These are phyloP conservation scores for Capreolus pygargus DNA, from an alignment of 2,113 vertebrate genomes.

Conservation along the genomic window DNA sequence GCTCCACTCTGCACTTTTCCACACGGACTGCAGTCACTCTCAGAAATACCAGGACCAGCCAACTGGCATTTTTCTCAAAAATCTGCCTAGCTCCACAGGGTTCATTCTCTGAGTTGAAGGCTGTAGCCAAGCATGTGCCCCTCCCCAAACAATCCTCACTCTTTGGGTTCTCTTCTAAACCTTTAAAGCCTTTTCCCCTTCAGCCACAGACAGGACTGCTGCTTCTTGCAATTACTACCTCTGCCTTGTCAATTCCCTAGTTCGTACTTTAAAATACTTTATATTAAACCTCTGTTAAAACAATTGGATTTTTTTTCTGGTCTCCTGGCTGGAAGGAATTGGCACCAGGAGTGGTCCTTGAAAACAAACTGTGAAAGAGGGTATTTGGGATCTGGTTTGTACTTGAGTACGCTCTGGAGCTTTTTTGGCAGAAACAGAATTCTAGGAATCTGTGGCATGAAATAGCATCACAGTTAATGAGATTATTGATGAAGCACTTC, in stretches of 20 bases:
- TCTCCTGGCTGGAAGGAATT: background rate
- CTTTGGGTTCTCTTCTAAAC: background rate
- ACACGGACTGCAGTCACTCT: too few relatives aligned
- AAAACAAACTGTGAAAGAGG: background rate
- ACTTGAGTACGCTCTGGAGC: background rate
- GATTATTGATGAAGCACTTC: background rate
- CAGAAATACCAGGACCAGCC: background rate
- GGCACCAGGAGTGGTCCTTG: background rate
- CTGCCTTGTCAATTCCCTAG: background rate
- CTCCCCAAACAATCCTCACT: background rate
- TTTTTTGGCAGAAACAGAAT: background rate
- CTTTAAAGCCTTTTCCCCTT: background rate
- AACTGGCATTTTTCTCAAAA: background rate
- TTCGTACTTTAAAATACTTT: background rate
- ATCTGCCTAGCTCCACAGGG: background rate
- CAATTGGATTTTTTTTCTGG: background rate
- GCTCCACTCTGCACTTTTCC: background rate
- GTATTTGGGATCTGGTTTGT: background rate
- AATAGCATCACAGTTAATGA: background rate
- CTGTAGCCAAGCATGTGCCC: background rate
- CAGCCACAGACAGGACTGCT: background rate
- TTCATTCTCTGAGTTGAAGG: background rate
- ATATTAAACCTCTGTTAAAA: background rate
- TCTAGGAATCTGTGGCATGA: background rate
- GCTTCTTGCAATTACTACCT: background rate